These are phyloP conservation scores for Plutella xylostella DNA, from an alignment of 2,888 invertebrate genomes.

Conservation along the genomic window DNA sequence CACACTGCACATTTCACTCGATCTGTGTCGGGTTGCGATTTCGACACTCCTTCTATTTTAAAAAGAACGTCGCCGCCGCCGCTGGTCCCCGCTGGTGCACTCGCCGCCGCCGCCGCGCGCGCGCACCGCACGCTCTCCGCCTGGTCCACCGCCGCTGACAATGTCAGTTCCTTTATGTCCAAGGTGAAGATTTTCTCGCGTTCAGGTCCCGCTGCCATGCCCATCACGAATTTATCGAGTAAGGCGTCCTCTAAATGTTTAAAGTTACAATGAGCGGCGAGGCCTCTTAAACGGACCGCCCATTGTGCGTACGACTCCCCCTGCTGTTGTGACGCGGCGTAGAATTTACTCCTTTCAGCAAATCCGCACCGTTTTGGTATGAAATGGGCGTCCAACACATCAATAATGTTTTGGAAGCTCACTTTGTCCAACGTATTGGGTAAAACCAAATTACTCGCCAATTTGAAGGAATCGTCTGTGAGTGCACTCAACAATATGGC, in stretches of 20 bases:
- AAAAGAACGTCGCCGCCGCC: not conserved
- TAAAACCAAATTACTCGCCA: constrained; percentile 7
- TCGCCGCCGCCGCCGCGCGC: not conserved
- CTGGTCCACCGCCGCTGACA: constrained; percentile 8
- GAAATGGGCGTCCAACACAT: constrained; percentile 8
- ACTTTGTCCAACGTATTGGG: not conserved
- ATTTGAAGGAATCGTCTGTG: constrained; percentile 8
- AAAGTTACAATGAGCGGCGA: constrained; percentile 11
- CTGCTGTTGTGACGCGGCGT: constrained; percentile 6
- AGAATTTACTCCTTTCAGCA: constrained; percentile 8
- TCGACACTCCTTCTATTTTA: not conserved
- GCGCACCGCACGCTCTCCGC: constrained; percentile 2
- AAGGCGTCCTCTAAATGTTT: constrained; percentile 8
- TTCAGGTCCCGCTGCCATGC: constrained; percentile 8
- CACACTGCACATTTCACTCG: constrained; percentile 16
- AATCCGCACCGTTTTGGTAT: constrained; percentile 13
- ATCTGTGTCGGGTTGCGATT: not conserved
- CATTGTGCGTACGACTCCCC: constrained; percentile 6
- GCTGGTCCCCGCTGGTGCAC: not conserved
- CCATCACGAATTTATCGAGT: constrained; percentile 11
- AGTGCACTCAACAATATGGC: constrained; percentile 10
- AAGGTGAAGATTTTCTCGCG: constrained; percentile 9
- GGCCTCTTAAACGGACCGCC: constrained; percentile 11
- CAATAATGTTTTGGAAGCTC: not conserved
- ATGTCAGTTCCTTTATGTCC: constrained; percentile 6